Base-by-base conservation (phyloP, 2,888 invertebrate genomes). In the Scaeva pyrastri region DNA sequence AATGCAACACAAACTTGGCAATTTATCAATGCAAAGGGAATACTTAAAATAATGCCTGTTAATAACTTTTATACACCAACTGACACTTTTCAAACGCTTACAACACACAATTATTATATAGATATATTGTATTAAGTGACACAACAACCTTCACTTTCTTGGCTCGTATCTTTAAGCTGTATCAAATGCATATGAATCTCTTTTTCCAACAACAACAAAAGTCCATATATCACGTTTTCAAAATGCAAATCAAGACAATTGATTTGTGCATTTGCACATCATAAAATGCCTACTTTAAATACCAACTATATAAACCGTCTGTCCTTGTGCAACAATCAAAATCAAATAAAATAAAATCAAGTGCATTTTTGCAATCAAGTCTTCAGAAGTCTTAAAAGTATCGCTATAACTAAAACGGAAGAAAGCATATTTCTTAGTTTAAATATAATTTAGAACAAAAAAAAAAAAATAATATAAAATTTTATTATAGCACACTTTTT, bases 401-500 rank as follows among this genome's bases (percentile, higher is more conserved):
- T 8, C 5, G 0, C 6, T 41, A n/a, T 60, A 14, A n/a, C 8
- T 31, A 64, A 23, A 56, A 12, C 48, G 66, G 66, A 66, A 66
- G 64, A 66, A 16, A 48, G 48, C 66, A 66, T 45, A 64, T 4
- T 16, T 31, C 10, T 26, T n/a, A 31, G 31, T 31, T 31, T 31
- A 43, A n/a, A 43, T 26, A 26, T 60, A 55, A 19, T 23, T 48
- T 11, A 14, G 7, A 39, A 56, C 31, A 1, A 56, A 7, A 23
- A 36, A 58, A 31, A 2, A 11, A 26, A 16, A 31, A 39, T 19
- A n/a, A n/a, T n/a, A n/a, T n/a, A n/a, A n/a, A 31, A 10, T 39
- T 39, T 62, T 52, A 31, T 48, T 48, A 31, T 31, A 66, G 71
- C 84, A 74, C 84, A 84, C 84, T 84, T 84, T 79, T 75, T 19